phyloP scores from a whole-genome alignment of 1,140 invertebrate genomes.

The Galendromus occidentalis region DNA sequence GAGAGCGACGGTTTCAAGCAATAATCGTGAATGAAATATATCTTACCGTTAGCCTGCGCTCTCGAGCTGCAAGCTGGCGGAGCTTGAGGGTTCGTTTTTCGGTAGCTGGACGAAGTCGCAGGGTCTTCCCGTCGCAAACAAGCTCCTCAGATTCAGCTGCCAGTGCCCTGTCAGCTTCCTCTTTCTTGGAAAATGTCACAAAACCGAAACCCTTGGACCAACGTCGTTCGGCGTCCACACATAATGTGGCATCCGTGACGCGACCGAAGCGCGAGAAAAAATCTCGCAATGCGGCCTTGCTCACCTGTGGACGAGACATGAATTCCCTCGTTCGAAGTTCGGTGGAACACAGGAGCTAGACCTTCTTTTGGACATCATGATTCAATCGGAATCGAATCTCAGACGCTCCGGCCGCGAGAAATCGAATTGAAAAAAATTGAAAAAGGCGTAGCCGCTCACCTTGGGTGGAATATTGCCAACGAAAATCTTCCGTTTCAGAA shows the following conservation, averaged over 20 bases:
- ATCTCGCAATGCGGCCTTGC: neutral
- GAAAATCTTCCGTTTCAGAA: constrained; percentile 15
- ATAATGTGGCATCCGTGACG: neutral
- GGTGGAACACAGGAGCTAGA: too few species aligned
- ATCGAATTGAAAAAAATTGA: too few species aligned
- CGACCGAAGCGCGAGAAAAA: neutral
- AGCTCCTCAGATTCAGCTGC: neutral
- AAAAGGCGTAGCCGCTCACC: neutral
- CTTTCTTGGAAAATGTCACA: constrained; percentile 11
- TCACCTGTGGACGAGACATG: neutral
- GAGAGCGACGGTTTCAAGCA: neutral
- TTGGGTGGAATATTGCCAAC: constrained; percentile 16
- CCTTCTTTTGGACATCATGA: too few species aligned
- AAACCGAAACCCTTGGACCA: constrained; percentile 5
- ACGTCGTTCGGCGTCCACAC: constrained; percentile 5
- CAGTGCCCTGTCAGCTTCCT: constrained; percentile 6
- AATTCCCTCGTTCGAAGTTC: too few species aligned
- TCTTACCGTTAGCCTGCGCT: neutral
- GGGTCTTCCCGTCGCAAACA: neutral
- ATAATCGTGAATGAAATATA: neutral
- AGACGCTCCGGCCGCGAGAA: too few species aligned
- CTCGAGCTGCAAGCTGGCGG: neutral
- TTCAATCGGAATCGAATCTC: too few species aligned
- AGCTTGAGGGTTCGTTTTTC: neutral
- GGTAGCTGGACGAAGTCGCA: neutral